These are phyloP conservation scores for Macaca mulatta DNA, from an alignment of 2,113 vertebrate species.

Conservation along the genomic window DNA sequence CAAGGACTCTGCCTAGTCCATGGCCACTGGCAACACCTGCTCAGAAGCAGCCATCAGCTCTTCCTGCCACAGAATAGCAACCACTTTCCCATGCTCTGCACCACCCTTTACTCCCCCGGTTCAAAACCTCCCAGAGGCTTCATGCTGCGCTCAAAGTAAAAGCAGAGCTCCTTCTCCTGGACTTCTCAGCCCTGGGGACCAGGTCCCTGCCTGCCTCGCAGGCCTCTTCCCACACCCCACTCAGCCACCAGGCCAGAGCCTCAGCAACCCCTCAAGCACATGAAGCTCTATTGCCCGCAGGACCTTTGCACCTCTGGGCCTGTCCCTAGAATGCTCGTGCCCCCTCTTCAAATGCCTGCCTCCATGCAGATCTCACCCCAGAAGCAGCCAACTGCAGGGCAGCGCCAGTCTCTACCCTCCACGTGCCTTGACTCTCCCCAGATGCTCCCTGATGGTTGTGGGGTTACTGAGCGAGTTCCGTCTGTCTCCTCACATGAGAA, in stretches of 20 bases:
- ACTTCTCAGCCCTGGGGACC: neutral
- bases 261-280: neutral
- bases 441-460: rapidly evolving
- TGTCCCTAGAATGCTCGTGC: neutral
- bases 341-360: neutral
- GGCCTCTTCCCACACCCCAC: neutral
- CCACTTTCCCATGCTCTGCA: too few relatives aligned
- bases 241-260: neutral
- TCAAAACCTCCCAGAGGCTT: neutral
- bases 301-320: neutral
- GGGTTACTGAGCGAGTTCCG: rapidly evolving
- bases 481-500: neutral
- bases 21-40: neutral
- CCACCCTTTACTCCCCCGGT: neutral
- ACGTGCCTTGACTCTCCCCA: rapidly evolving
- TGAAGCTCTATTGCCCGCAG: neutral
- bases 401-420: rapidly evolving
- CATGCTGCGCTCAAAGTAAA: neutral
- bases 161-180: neutral
- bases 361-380: neutral
- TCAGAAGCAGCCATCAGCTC: rapidly evolving
- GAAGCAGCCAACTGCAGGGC: neutral
- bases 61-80: neutral
- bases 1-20: neutral
- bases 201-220: neutral